phyloP scores from a whole-genome alignment of 2,888 invertebrate species.

The Anorthoa munda region DNA sequence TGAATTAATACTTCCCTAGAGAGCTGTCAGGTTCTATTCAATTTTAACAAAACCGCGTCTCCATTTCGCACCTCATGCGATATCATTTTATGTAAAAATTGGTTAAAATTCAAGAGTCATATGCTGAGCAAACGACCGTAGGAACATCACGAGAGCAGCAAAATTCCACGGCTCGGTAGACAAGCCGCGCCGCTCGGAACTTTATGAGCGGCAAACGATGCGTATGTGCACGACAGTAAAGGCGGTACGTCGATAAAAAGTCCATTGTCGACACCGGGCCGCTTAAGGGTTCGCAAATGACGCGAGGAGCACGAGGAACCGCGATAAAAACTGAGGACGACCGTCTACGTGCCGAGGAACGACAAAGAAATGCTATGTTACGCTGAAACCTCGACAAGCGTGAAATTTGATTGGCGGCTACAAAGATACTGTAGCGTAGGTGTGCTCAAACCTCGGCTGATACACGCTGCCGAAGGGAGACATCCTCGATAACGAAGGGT shows the following conservation, averaged over 20 bases:
- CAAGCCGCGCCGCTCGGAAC: slow-evolving; percentile 76
- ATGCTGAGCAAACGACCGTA: slow-evolving; percentile 68
- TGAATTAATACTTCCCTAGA: slow-evolving; percentile 22
- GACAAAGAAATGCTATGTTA: slow-evolving; percentile 79
- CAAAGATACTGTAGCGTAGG: slow-evolving; percentile 59
- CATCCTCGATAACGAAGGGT: slow-evolving; percentile 23
- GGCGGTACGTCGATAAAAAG: slow-evolving; percentile 85
- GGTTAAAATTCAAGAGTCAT: slow-evolving; percentile 71
- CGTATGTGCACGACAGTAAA: slow-evolving; percentile 81
- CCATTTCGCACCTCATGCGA: slow-evolving; percentile 55
- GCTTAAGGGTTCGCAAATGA: slow-evolving; percentile 85
- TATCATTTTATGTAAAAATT: slow-evolving; percentile 61
- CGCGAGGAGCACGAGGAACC: slow-evolving; percentile 79
- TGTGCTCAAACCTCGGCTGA: slow-evolving; percentile 52
- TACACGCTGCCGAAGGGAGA: slow-evolving; percentile 28
- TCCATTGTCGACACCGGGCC: slow-evolving; percentile 84
- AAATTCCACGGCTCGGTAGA: slow-evolving; percentile 78
- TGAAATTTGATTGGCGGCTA: slow-evolving; percentile 82
- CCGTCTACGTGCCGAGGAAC: slow-evolving; percentile 73
- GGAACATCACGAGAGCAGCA: slow-evolving; percentile 74
- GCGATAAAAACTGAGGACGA: slow-evolving; percentile 85
- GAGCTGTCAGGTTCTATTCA: slow-evolving; percentile 23
- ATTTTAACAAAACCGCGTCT: slow-evolving; percentile 31
- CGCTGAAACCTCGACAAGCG: slow-evolving; percentile 76
- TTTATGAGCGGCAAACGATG: slow-evolving; percentile 84